Evolutionary conservation across 2,888 invertebrate species (phyloP).

Genomic region (Hermaeophaga mercurialis): DNA sequence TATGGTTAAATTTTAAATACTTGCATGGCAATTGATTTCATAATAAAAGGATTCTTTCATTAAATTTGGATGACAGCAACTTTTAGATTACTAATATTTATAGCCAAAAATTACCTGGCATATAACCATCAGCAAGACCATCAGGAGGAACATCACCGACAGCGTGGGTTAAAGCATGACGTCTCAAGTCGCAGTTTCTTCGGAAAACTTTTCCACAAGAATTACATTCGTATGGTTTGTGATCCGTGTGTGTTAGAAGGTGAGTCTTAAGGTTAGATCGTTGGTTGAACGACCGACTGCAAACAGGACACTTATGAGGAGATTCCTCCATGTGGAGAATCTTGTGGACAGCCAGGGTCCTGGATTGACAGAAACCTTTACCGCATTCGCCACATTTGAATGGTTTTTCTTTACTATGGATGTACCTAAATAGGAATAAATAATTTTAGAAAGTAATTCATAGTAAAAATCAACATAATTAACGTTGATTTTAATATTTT

Average conservation of each 20-base stretch:
- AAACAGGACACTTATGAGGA: conserved; percentile 90
- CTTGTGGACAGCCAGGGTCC: conserved; percentile 95
- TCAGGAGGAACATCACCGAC: conserved; percentile 86
- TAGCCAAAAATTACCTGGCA: conserved; percentile 56
- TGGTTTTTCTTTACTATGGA: conserved; percentile 98
- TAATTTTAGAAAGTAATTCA: neutral
- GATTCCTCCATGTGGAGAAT: conserved; percentile 93
- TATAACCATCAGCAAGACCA: conserved; percentile 50
- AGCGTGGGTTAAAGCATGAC: conserved; percentile 89
- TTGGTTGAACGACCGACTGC: conserved; percentile 90
- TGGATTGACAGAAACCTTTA: conserved; percentile 97
- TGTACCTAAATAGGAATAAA: conserved; percentile 71
- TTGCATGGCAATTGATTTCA: no score
- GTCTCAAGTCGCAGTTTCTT: conserved; percentile 86
- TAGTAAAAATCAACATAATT: neutral
- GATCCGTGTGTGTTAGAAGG: conserved; percentile 83
- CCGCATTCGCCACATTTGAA: conserved; percentile 97
- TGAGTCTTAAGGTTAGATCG: conserved; percentile 91
- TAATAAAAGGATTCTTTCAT: no score
- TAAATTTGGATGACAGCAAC: no score
- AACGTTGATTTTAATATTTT: neutral
- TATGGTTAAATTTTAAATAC: no score
- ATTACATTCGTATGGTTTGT: conserved; percentile 53
- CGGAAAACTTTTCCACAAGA: conserved; percentile 53
- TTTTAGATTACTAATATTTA: no score